Conservation (phyloP, 2,888 invertebrate genomes). For the Athalia cordata region DNA sequence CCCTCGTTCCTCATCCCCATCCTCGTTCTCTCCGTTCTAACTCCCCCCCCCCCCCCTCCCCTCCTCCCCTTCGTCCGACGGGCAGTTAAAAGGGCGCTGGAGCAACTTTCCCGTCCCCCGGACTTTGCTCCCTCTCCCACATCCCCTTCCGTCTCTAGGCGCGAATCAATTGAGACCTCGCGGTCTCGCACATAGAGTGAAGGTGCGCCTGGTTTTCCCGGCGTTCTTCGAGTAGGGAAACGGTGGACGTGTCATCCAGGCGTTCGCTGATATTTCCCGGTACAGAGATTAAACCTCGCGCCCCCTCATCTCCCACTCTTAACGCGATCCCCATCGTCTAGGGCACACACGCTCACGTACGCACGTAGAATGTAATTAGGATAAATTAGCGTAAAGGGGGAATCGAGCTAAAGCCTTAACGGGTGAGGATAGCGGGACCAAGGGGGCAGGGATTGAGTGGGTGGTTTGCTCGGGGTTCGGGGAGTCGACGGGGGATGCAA, state of each 20-base stretch:
- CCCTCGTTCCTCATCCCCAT: too few relatives aligned
- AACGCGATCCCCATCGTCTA: neutral
- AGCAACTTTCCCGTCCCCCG: constrained; percentile 13
- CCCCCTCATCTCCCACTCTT: neutral
- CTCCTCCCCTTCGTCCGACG: neutral
- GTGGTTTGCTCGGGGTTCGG: constrained; percentile 10
- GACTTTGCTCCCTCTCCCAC: neutral
- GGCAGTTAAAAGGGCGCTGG: constrained; percentile 14
- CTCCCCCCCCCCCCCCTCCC: too few relatives aligned
- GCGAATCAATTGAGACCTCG: constrained; percentile 45
- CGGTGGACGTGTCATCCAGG: constrained; percentile 28
- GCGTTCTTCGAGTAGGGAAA: constrained; percentile 7
- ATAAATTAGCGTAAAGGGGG: constrained; percentile 72
- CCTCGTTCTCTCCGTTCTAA: too few relatives aligned
- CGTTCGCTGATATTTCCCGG: constrained; percentile 39
- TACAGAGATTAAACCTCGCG: constrained; percentile 39
- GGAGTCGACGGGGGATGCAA: constrained; percentile 50
- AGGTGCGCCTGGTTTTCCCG: neutral
- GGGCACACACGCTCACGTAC: constrained; percentile 52
- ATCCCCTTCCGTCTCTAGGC: neutral
- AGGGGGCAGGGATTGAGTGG: constrained; percentile 26
- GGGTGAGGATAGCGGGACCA: constrained; percentile 48
- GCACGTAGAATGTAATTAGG: constrained; percentile 72
- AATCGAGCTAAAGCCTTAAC: constrained; percentile 67
- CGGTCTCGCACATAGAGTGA: constrained; percentile 3